These are phyloP conservation scores for Drosophila heteroneura DNA, from an alignment of 2,888 invertebrate species.

Conservation along the genomic window DNA sequence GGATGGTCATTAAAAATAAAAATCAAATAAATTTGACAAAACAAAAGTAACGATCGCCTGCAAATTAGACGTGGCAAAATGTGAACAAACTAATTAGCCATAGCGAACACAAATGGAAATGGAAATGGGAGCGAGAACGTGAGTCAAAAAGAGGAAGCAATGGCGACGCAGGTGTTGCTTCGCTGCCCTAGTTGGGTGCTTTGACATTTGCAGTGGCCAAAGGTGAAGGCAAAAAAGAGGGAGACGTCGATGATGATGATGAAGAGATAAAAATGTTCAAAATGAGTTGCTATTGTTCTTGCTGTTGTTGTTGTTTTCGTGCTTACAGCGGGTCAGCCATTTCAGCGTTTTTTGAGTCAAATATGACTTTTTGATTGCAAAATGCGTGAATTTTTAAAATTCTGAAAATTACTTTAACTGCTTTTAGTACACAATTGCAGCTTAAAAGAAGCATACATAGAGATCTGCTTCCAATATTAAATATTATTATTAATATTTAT, in stretches of 20 bases:
- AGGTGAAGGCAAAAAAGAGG: constrained; percentile 38
- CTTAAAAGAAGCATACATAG: neutral
- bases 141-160: constrained; percentile 20
- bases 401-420: neutral
- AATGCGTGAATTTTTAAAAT: neutral
- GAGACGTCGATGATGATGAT: constrained; percentile 1
- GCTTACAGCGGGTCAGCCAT: constrained; percentile 1
- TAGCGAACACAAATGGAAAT: constrained; percentile 24
- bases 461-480: neutral
- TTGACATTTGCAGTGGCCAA: constrained; percentile 61
- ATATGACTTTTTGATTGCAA: neutral
- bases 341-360: neutral
- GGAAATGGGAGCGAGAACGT: constrained; percentile 8
- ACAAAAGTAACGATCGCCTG: constrained; percentile 33
- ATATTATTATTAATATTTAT: neutral
- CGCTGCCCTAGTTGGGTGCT: constrained; percentile 36
- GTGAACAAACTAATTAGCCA: constrained; percentile 66
- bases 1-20: constrained; percentile 45
- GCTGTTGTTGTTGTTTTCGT: constrained; percentile 2
- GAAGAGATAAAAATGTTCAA: constrained; percentile 17
- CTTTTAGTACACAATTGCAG: neutral
- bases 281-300: constrained; percentile 2
- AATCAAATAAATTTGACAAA: constrained; percentile 55
- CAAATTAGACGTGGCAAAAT: constrained; percentile 61
- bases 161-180: constrained; percentile 46